These are phyloP conservation scores for Neodiprion fabricii DNA, from an alignment of 1,140 invertebrate species.

Conservation along the genomic window DNA sequence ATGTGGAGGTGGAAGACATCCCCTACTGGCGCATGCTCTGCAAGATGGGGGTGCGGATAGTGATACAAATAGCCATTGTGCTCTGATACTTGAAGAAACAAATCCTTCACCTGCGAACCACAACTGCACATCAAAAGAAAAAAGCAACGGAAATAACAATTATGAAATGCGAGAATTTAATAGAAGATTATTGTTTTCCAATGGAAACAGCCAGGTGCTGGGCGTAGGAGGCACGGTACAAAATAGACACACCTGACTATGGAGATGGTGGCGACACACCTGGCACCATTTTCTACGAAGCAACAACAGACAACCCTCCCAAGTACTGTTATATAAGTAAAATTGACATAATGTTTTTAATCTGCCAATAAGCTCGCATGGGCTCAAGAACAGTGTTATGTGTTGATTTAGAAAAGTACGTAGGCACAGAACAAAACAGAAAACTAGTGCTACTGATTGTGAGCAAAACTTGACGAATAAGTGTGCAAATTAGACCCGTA, in stretches of 20 bases:
- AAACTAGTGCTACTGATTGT: conserved; percentile 4
- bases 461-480: background rate
- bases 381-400: conserved; percentile 9
- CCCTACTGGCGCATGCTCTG: conserved; percentile 56
- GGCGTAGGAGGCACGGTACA: conserved; percentile 44
- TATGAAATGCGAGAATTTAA: conserved; percentile 75
- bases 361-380: background rate
- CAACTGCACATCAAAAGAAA: conserved; percentile 62
- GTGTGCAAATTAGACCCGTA: background rate
- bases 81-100: conserved; percentile 63
- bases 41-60: conserved; percentile 67
- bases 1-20: conserved; percentile 52
- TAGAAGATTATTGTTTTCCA: conserved; percentile 51
- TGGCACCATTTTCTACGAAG: conserved; percentile 51
- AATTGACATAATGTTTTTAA: conserved; percentile 22
- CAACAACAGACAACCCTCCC: conserved; percentile 48
- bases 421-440: background rate
- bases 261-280: conserved; percentile 55
- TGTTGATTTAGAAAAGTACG: background rate
- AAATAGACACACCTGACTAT: conserved; percentile 59
- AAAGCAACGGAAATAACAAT: conserved; percentile 78
- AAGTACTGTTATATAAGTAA: conserved; percentile 54
- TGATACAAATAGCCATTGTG: conserved; percentile 71
- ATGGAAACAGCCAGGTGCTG: conserved; percentile 45
- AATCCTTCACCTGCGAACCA: conserved; percentile 46